These are phyloP conservation scores for Apomyelois bistriatella DNA, from an alignment of 2,888 invertebrate species.

Conservation along the genomic window DNA sequence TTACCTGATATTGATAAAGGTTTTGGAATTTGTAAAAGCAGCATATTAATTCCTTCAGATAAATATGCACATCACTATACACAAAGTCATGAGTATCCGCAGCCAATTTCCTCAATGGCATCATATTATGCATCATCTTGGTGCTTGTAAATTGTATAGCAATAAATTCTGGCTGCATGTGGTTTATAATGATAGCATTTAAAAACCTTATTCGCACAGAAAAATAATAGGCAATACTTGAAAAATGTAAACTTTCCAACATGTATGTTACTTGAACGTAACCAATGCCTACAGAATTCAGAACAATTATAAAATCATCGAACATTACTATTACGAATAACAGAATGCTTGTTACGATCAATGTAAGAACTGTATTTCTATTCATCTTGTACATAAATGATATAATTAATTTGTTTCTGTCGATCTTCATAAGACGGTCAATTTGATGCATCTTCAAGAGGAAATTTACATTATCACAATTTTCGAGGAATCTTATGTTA, in stretches of 20 bases:
- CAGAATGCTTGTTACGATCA: not conserved
- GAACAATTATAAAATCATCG: not conserved
- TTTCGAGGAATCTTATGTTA: conserved; percentile 46
- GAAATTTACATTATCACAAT: conserved; percentile 39
- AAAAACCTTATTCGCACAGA: conserved; percentile 16
- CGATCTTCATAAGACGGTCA: conserved; percentile 46
- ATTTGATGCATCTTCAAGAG: conserved; percentile 49
- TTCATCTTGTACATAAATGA: conserved; percentile 27
- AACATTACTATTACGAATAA: not conserved
- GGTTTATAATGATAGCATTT: conserved; percentile 15
- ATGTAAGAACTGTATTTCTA: not conserved
- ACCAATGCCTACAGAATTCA: not conserved
- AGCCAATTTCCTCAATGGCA: conserved; percentile 1
- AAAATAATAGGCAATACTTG: conserved; percentile 19
- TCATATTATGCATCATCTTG: not conserved
- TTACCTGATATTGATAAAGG: conserved; percentile 16
- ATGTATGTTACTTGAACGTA: not conserved
- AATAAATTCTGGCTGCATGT: conserved; percentile 8
- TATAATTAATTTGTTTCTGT: conserved; percentile 35
- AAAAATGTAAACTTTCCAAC: conserved; percentile 23
- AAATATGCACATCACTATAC: conserved; percentile 8
- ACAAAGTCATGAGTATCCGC: conserved; percentile 7
- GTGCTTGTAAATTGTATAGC: not conserved
- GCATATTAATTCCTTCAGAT: conserved; percentile 8
- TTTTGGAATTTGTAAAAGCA: conserved; percentile 4